A percentile compares a stretch with the other conserved stretches of the same genome.
Evolutionary conservation across 2,888 invertebrate genomes (phyloP).

Genomic region (Anthoptus insignis): DNA sequence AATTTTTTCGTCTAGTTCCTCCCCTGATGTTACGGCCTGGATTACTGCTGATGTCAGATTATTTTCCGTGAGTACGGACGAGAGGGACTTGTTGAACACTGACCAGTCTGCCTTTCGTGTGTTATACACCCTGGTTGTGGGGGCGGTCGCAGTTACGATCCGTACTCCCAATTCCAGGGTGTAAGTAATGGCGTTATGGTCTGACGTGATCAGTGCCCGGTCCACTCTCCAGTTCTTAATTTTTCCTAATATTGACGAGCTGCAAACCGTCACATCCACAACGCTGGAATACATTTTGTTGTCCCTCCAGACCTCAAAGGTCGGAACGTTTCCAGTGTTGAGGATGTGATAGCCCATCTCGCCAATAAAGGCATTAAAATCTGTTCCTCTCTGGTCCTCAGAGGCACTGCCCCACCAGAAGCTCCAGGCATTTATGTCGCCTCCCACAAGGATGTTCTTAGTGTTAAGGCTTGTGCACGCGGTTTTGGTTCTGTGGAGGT

Average conservation of each 20-base stretch:
- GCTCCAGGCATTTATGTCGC: conserved; percentile 47
- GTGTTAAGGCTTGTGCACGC: not conserved
- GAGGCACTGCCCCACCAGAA: conserved; percentile 45
- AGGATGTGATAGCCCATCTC: no score
- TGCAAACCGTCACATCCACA: conserved; percentile 42
- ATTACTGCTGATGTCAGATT: no score
- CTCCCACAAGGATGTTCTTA: conserved; percentile 38
- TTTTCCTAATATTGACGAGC: not conserved
- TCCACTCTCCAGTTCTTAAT: no score
- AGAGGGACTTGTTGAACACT: no score
- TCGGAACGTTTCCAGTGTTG: conserved; percentile 31
- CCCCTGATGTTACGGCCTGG: no score
- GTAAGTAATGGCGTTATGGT: conserved; percentile 18
- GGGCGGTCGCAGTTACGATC: not conserved
- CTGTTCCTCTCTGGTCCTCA: conserved; percentile 39
- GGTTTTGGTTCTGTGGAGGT: no score
- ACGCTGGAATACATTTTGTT: conserved; percentile 21
- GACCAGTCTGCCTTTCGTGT: not conserved
- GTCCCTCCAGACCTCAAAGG: conserved; percentile 37
- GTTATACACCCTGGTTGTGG: not conserved
- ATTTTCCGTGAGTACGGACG: no score
- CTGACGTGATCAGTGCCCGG: conserved; percentile 5
- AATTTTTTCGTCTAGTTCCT: no score
- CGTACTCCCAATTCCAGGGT: not conserved
- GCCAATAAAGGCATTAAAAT: no score